These are phyloP conservation scores for Baryphthengus martii DNA, from an alignment of 2,113 vertebrate species.

Conservation along the genomic window DNA sequence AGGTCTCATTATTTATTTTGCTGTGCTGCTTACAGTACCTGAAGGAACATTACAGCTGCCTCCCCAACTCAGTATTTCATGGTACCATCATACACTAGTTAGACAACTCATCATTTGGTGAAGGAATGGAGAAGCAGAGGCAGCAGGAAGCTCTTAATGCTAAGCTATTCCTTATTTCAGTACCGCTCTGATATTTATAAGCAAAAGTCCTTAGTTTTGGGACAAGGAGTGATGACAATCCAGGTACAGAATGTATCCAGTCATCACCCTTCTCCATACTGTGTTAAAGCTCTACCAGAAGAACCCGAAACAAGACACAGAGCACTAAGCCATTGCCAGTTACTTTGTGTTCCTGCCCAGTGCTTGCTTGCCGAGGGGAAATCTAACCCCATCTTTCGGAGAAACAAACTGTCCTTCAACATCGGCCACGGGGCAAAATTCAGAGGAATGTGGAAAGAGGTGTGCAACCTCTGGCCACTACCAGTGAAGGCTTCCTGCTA, in stretches of 20 bases:
- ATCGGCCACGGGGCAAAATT: neutral
- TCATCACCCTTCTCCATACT: neutral
- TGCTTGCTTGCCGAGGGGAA: neutral
- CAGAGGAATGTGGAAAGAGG: neutral
- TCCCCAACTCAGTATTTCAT: neutral
- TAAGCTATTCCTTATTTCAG: neutral
- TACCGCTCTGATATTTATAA: neutral
- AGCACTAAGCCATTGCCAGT: neutral
- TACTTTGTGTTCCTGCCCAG: neutral
- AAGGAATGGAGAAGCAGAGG: neutral
- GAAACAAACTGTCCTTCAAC: neutral
- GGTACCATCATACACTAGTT: neutral
- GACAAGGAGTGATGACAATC: neutral
- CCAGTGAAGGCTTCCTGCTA: neutral
- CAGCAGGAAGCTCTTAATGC: neutral
- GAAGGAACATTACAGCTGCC: neutral
- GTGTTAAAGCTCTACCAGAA: neutral
- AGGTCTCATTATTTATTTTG: constrained; percentile 5
- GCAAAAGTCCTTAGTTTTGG: neutral
- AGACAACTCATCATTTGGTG: neutral
- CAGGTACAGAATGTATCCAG: neutral
- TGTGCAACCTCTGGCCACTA: neutral
- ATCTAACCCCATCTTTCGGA: neutral
- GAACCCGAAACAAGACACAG: neutral
- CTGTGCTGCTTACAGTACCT: neutral